Evolutionary conservation across 2,113 vertebrate genomes (phyloP).

Genomic region (Pterocles gutturalis): DNA sequence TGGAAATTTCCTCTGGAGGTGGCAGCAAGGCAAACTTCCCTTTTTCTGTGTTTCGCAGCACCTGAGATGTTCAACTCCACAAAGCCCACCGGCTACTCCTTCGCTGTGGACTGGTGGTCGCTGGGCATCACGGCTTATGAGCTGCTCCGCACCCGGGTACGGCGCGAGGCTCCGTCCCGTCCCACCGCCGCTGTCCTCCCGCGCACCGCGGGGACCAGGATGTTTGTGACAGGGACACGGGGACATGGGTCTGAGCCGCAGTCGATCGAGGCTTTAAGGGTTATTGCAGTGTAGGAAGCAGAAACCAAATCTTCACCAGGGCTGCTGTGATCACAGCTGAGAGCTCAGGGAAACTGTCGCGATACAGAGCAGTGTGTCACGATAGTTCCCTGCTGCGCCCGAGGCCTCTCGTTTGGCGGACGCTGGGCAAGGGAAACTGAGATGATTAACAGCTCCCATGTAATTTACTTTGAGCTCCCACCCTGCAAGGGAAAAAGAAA

Average conservation of each 20-base stretch:
- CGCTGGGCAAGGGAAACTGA: not conserved
- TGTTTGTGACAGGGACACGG: too few species aligned
- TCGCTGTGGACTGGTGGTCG: conserved; percentile 87
- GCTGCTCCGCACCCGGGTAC: conserved; percentile 91
- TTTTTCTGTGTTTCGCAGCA: conserved; percentile 77
- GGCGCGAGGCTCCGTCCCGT: not conserved
- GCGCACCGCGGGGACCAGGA: too few species aligned
- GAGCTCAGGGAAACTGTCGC: not conserved
- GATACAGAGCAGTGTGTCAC: not conserved
- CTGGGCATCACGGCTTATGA: conserved; percentile 92
- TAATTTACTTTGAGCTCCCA: not conserved
- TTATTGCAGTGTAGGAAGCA: not conserved
- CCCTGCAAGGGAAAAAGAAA: not conserved
- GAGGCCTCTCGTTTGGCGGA: not conserved
- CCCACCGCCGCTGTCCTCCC: too few species aligned
- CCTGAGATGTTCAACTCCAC: conserved; percentile 92
- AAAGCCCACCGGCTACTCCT: conserved; percentile 88
- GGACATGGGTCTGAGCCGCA: not conserved
- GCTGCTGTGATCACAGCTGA: not conserved
- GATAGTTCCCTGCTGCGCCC: not conserved
- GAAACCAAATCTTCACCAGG: not conserved
- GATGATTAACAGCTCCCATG: not conserved
- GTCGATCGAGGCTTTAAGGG: not conserved
- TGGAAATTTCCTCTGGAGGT: not conserved
- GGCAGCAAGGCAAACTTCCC: not conserved